Evolutionary conservation across 2,113 vertebrate genomes (phyloP), one percentile per base, ranked within the genome.

Genomic region (Coracopsis vasa): DNA sequence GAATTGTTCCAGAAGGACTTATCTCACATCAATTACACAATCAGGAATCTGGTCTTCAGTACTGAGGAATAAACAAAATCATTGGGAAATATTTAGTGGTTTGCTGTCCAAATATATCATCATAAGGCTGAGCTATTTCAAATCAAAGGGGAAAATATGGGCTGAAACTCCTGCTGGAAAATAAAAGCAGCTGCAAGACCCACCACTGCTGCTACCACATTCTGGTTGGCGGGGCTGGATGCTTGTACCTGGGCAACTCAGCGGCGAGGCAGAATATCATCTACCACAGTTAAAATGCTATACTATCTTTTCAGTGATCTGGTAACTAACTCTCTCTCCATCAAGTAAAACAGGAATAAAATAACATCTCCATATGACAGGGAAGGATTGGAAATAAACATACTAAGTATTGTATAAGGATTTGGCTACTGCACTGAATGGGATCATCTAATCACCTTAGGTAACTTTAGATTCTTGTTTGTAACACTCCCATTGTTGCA

Each of bases 1-100:
- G 83, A 96, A 95, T 90, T 80, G 67, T 95, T 97, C 90, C 96
- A 96, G 95, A 95, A 96, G 92, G 91, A 95, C 73, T 86, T 92
- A 10, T 60, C 95, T 90, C 95, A 69, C 92, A 77, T 84, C 96
- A 89, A 93, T 94, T 96, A 42, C 95, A 96, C 94, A 95, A 94
- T 94, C 74, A 84, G 88, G 78, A 90, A 60, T 92, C 81, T 84
- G 72, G 35, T 85, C 88, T 82, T 87, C 94, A 15, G 85, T 53
- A 78, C 80, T 54, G 83, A 72, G 71, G 86, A 62, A 91, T 45
- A 91, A 92, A 82, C n/a, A 80, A 66, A 87, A 79, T 72, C 92
- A 35, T 0, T 58, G 88, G 86, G 83, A 96, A 91, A 53, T 37
- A 65, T 60, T 74, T 85, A 81, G 84, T 50, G 86, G 3, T 23